Evolutionary conservation across 2,113 vertebrate species (phyloP).

Genomic region (Neopipo cinnamomea): DNA sequence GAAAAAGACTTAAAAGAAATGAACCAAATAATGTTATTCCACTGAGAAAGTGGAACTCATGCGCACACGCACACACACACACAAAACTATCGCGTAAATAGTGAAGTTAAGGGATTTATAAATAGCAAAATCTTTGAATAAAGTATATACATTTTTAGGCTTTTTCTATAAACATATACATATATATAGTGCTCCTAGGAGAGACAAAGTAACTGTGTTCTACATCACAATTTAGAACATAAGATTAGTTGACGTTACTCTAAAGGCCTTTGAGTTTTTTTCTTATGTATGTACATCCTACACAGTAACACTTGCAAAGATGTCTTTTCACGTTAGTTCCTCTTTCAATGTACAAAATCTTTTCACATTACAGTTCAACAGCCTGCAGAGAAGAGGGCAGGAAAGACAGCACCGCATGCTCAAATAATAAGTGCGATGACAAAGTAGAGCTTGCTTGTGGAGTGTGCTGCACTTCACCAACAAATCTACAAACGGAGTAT

Average conservation of each 20-base stretch:
- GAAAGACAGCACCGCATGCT: background rate
- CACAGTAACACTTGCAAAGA: slow-evolving; percentile 54
- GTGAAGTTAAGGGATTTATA: slow-evolving; percentile 74
- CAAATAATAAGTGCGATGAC: background rate
- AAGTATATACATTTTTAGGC: slow-evolving; percentile 79
- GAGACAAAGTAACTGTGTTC: slow-evolving; percentile 64
- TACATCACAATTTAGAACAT: slow-evolving; percentile 62
- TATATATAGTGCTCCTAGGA: slow-evolving; percentile 73
- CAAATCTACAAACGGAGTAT: background rate
- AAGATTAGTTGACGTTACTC: slow-evolving; percentile 66
- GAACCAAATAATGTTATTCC: slow-evolving; percentile 44
- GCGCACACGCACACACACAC: background rate
- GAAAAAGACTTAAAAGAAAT: slow-evolving; percentile 57
- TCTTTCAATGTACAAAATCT: slow-evolving; percentile 14
- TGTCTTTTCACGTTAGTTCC: slow-evolving; percentile 35
- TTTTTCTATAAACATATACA: slow-evolving; percentile 75
- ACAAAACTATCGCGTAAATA: slow-evolving; percentile 44
- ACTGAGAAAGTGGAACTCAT: slow-evolving; percentile 14
- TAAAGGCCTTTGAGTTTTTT: slow-evolving; percentile 59
- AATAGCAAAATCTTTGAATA: slow-evolving; percentile 79
- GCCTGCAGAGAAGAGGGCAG: slow-evolving; percentile 7
- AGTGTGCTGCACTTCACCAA: slow-evolving; percentile 7
- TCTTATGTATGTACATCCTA: slow-evolving; percentile 19
- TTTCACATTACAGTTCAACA: slow-evolving; percentile 8
- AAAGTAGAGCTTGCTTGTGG: background rate